A percentile compares a stretch with the other conserved stretches of the same genome.
Evolutionary conservation across 1,140 invertebrate genomes (phyloP).

Genomic region (Adelges cooleyi): DNA sequence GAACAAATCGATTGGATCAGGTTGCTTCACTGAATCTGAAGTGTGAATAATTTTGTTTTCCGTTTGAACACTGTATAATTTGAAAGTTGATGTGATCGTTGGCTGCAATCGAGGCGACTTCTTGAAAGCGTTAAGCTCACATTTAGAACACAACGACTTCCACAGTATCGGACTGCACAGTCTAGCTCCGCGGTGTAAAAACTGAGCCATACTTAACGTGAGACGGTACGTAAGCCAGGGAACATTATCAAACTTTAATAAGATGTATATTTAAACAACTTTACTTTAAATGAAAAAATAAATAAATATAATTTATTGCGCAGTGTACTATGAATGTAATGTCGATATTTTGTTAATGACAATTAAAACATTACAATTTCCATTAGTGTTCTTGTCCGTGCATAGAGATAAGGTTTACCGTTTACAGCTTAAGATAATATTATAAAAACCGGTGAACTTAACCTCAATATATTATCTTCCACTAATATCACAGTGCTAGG

Average conservation of each 20-base stretch:
- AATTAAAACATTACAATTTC: too few relatives aligned
- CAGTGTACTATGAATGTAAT: too few relatives aligned
- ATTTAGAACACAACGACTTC: neutral
- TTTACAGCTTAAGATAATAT: too few relatives aligned
- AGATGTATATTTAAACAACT: too few relatives aligned
- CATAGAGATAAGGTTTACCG: too few relatives aligned
- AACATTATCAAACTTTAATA: too few relatives aligned
- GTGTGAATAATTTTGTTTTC: slow-evolving; percentile 5
- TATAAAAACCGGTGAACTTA: neutral
- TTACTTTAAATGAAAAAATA: too few relatives aligned
- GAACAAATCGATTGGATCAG: neutral
- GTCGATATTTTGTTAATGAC: too few relatives aligned
- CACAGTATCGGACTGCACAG: neutral
- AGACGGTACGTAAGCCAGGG: too few relatives aligned
- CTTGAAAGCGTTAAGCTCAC: neutral
- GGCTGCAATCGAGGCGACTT: neutral
- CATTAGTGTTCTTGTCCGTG: too few relatives aligned
- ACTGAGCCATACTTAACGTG: slow-evolving; percentile 15
- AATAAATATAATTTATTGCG: too few relatives aligned
- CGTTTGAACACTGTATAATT: neutral
- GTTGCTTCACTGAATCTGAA: neutral
- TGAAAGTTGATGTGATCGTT: neutral
- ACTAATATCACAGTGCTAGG: neutral
- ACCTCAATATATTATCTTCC: slow-evolving; percentile 3
- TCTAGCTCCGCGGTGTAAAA: slow-evolving; percentile 1